phyloP scores from a whole-genome alignment of 1,140 invertebrate genomes.

The Eulimnadia texana region DNA sequence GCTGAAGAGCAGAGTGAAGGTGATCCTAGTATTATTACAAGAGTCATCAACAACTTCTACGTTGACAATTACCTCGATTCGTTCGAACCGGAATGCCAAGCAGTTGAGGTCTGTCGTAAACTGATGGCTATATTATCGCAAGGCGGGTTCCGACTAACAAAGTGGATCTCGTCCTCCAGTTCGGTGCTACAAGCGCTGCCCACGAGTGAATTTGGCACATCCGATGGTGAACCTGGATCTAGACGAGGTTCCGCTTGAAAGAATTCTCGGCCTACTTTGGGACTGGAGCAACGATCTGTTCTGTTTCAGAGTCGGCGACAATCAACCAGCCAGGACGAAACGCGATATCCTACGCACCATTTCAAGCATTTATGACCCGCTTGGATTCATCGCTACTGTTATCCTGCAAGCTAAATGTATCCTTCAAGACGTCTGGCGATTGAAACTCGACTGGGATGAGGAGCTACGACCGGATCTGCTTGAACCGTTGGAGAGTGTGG shows the following conservation, averaged over 20 bases:
- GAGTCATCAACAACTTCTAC: constrained; percentile 13
- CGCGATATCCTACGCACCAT: background rate
- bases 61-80: constrained; percentile 17
- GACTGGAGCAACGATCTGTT: background rate
- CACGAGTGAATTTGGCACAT: background rate
- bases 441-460: background rate
- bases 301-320: background rate
- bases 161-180: background rate
- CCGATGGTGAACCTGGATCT: background rate
- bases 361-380: constrained; percentile 10
- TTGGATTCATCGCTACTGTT: constrained; percentile 10
- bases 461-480: too few relatives aligned
- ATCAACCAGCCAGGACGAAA: background rate
- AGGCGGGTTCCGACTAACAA: constrained; percentile 14
- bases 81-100: constrained; percentile 10
- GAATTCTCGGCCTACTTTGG: background rate
- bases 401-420: constrained; percentile 9
- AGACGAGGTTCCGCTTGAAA: background rate
- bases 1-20: background rate
- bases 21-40: constrained; percentile 1
- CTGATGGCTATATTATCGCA: background rate
- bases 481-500: background rate
- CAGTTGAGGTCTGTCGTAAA: background rate
- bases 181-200: background rate
- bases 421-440: constrained; percentile 8